Base-by-base conservation (phyloP, 2,797 vertebrate species). In the Pteronotus mesoamericanus region DNA sequence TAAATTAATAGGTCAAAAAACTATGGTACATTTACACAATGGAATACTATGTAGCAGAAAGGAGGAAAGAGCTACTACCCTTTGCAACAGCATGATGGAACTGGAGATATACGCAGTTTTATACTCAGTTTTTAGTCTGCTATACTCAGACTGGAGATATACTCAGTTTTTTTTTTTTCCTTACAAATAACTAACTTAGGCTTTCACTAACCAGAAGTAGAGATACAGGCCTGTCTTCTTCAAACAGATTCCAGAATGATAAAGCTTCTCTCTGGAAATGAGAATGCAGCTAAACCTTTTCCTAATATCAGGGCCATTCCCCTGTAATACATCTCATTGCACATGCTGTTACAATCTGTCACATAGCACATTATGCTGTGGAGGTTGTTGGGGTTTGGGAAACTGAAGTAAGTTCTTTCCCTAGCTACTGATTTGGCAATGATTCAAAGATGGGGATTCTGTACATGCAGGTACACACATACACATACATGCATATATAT, bases 321-420 rank as follows among this genome's bases (percentile, higher is more conserved):
- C 7, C 26, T 51, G 5, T 3, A 68, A 42, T 37, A 29, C 11
- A 34, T 14, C 21, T 34, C 3, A n/a, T 19, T 37, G 2, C 11
- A 6, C 5, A 3, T 64, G 24, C 21, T 68, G 14, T 22, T n/a
- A 57, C 6, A n/a, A 6, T 57, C 46, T 94, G 57, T 48, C 32
- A 9, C 0, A 0, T 5, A 37, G 19, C 24, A 61, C 6, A 21
- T 55, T 64, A 34, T 1, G 0, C 22, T 75, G 1, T 21, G 14
- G 4, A 72, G 9, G 77, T 0, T 22, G 22, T 0, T 32, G 22
- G 64, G 48, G 18, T 11, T 34, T 85, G 42, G 18, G 3, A 10
- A 66, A 61, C 1, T 4, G 21, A 44, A 9, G 5, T 4, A 44
- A 80, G 21, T 14, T 94, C 2, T 48, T 91, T 1, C 7, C 22